Evolutionary conservation across 1,140 invertebrate genomes (phyloP), one percentile per base, ranked within the genome.

Genomic region (Drosophila sp.): DNA sequence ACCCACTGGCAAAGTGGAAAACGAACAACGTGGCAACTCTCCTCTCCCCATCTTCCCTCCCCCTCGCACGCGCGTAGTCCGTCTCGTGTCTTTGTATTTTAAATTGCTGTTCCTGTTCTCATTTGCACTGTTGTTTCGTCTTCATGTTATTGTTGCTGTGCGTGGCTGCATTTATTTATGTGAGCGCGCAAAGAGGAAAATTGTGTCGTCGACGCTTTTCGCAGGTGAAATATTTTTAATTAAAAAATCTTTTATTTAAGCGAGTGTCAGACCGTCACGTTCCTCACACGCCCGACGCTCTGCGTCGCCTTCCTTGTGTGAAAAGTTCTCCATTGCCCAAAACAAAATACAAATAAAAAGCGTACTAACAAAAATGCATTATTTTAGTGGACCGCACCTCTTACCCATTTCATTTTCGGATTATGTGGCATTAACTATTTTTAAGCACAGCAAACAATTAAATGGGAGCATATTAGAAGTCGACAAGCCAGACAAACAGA

Each of bases 211-310:
- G 45, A 29, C 45, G 56, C 61, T 73, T 64, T 63, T 69, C 71
- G 76, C 83, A 87, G 83, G 83, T 89, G 76, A 87, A 87, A 87
- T 87, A 89, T 87, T 87, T 87, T 87, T 87, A 87, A 87, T 87
- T 87, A 89, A 74, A 87, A 86, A 83, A 83, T 89, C 76, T 89
- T 87, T 82, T 87, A 89, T 87, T 87, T 89, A 83, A 89, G 83
- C 79, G 76, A 72, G 51, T 83, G 76, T 80, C 84, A 79, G 65
- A 11, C 41, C 41, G 43, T 46, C 54, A 32, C 51, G 40, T 36
- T 65, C n/a, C n/a, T n/a, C 77, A 36, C 45, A 45, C 14, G 9
- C 32, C 51, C 34, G n/a, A 18, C 14, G 5, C 48, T 14, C 13
- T 13, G 34, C 21, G 45, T 21, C 13, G n/a, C 21, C 9, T 25